Percentiles rank a stretch among this genome's conserved stretches.
These are phyloP conservation scores for Agraylea sexmaculata DNA, from an alignment of 1,140 invertebrate genomes.

Conservation along the genomic window DNA sequence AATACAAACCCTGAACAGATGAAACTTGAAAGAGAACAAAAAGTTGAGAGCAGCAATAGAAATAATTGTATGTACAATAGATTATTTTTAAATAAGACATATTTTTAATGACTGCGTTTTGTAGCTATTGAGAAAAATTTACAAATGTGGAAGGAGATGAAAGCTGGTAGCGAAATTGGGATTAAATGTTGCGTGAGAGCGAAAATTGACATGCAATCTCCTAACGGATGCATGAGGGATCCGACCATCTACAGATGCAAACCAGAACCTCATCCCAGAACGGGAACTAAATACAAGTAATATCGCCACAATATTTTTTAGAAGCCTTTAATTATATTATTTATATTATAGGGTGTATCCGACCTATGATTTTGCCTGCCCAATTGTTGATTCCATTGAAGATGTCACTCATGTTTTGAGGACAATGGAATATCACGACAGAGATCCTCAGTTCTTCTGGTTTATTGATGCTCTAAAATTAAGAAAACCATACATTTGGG, in stretches of 20 bases:
- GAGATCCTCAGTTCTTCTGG: slow-evolving; percentile 98
- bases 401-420: slow-evolving; percentile 93
- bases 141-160: slow-evolving; percentile 91
- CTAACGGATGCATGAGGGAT: slow-evolving; percentile 95
- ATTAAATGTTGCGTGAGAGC: slow-evolving; percentile 87
- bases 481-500: slow-evolving; percentile 88
- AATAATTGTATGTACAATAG: slow-evolving; percentile 57
- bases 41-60: slow-evolving; percentile 74
- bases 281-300: slow-evolving; percentile 92
- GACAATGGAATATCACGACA: slow-evolving; percentile 97
- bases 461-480: slow-evolving; percentile 78
- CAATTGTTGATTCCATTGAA: slow-evolving; percentile 96
- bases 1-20: slow-evolving; percentile 90
- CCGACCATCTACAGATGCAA: slow-evolving; percentile 99
- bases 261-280: slow-evolving; percentile 82
- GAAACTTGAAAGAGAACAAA: slow-evolving; percentile 89
- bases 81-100: slow-evolving; percentile 12
- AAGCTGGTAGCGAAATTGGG: slow-evolving; percentile 65
- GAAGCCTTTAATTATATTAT: slow-evolving; percentile 2
- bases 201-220: slow-evolving; percentile 94
- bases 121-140: slow-evolving; percentile 79
- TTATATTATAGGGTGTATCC: slow-evolving; percentile 79
- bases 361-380: slow-evolving; percentile 99
- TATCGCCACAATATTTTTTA: neutral
- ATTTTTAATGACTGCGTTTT: too few species aligned